Base-by-base conservation (phyloP, 1,140 invertebrate species). In the Protaetia brevitarsis region DNA sequence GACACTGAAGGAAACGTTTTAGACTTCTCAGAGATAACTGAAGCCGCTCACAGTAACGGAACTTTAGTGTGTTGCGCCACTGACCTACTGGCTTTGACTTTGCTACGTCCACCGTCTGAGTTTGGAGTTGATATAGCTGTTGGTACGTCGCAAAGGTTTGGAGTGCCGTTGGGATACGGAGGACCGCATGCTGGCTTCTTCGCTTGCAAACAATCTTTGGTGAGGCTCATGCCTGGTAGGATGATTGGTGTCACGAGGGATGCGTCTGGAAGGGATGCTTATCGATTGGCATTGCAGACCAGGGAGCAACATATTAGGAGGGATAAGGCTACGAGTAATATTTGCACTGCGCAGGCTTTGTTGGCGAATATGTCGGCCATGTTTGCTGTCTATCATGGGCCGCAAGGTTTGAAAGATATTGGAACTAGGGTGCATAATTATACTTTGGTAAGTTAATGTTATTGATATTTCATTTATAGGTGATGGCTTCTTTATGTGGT, bases 251-350 rank as follows among this genome's bases (percentile, higher is more conserved):
- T 75, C 64, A 81, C 63, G 65, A 91, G 95, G 75, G 98, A 99
- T 80, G 87, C 89, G 2, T 85, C 89, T 65, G 96, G 95, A 10
- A 87, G 92, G 57, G 86, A 94, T 73, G 96, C 96, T 4, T 97
- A 94, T 74, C 87, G 98, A 23, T 79, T 99, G 68, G 94, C 97
- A 0, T 84, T 99, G 10, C 98, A 99, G 82, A 99, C 98, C 0
- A 83, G 98, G 41, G 98, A 99, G 78, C 98, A 99, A 74, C 98
- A 99, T 75, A 99, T 99, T 69, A 85, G 97, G 5, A 82, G 97
- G 66, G 97, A 99, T 76, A 99, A 97, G 81, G 98, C 98, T 0
- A 99, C 97, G 0, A 97, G 95, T 70, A 99, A 99, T 77, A 99
- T 99, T 71, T 99, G 98, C 78, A 99, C 98, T 0, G 97, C 97